Conservation (phyloP, 2,797 vertebrate species). For the Accipiter minullus region DNA sequence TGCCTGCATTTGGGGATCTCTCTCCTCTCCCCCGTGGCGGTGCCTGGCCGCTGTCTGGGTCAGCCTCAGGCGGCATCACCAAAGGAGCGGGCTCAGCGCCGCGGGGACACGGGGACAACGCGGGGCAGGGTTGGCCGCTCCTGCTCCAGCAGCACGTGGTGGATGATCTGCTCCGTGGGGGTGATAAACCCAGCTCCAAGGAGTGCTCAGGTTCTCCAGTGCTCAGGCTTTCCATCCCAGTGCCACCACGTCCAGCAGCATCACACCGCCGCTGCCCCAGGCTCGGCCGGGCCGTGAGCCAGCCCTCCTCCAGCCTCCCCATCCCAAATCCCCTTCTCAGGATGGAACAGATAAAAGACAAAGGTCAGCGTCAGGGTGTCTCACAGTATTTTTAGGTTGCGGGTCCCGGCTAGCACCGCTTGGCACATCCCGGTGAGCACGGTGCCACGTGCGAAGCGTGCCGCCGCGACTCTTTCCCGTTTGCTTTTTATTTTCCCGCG, state of each 20-base stretch:
- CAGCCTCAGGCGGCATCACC: background rate
- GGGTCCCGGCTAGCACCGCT: background rate
- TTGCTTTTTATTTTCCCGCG: background rate
- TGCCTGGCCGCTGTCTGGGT: background rate
- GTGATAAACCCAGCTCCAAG: background rate
- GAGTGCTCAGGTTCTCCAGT: background rate
- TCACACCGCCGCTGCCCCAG: rapidly evolving
- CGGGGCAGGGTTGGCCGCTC: background rate
- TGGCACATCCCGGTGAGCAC: rapidly evolving
- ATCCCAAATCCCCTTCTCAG: background rate
- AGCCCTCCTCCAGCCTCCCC: background rate
- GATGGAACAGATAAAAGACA: background rate
- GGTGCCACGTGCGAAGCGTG: background rate
- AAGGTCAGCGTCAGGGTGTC: background rate
- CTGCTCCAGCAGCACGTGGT: background rate
- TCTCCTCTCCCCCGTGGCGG: rapidly evolving
- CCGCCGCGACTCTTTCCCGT: rapidly evolving
- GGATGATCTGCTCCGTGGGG: rapidly evolving
- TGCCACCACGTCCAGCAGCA: background rate
- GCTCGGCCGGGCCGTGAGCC: background rate
- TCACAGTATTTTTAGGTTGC: background rate
- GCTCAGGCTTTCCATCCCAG: too few relatives aligned
- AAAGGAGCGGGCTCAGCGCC: background rate
- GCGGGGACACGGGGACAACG: background rate
- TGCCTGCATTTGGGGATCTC: background rate